A percentile compares a stretch with the other conserved stretches of the same genome.
Evolutionary conservation across 2,888 invertebrate genomes (phyloP).

Genomic region (Dasypolia templi): DNA sequence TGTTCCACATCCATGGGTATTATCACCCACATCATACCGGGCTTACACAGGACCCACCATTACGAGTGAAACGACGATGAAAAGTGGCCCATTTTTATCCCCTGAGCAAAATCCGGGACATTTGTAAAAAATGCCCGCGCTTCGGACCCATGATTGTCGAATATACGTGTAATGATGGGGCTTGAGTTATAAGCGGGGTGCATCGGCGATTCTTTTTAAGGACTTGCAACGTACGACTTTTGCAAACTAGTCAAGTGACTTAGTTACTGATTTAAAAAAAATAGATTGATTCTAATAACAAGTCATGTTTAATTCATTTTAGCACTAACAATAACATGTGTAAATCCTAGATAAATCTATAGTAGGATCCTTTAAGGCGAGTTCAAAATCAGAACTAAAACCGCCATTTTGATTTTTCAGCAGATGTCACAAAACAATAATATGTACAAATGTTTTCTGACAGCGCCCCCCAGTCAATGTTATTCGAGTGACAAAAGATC

Average conservation of each 20-base stretch:
- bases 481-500: too few species aligned
- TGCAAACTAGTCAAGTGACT: too few species aligned
- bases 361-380: not conserved
- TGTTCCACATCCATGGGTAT: constrained; percentile 24
- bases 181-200: constrained; percentile 15
- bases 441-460: not conserved
- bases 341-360: not conserved
- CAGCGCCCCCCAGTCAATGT: not conserved
- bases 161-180: constrained; percentile 62
- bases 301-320: not conserved
- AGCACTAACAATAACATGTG: not conserved
- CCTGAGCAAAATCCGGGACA: constrained; percentile 48
- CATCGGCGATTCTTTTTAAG: not conserved
- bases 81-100: constrained; percentile 60
- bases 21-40: constrained; percentile 43
- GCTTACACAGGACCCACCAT: constrained; percentile 32
- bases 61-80: constrained; percentile 60
- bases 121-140: constrained; percentile 62
- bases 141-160: constrained; percentile 61
- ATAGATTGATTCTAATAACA: not conserved
- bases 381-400: not conserved
- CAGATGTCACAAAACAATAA: not conserved
- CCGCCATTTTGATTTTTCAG: not conserved
- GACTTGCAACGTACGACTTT: not conserved
- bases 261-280: too few species aligned